phyloP scores from a whole-genome alignment of 1,140 invertebrate species.

The Heliconius nattereri region DNA sequence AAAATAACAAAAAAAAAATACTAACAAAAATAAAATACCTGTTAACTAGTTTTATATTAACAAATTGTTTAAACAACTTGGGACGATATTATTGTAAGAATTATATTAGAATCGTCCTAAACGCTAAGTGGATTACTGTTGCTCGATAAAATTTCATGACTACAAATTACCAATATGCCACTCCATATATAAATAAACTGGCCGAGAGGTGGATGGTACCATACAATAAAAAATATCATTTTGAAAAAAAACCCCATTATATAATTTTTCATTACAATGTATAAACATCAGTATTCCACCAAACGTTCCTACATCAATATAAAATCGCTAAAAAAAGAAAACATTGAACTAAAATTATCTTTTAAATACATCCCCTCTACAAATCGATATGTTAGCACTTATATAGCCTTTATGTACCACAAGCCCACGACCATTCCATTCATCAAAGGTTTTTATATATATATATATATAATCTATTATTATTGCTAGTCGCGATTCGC shows the following conservation, averaged over 20 bases:
- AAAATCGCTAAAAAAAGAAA: slow-evolving; percentile 74
- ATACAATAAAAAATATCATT: slow-evolving; percentile 30
- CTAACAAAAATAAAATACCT: slow-evolving; percentile 72
- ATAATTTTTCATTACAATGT: not conserved
- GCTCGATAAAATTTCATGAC: slow-evolving; percentile 13
- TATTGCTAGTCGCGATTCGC: slow-evolving; percentile 63
- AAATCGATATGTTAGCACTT: slow-evolving; percentile 75
- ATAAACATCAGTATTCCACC: slow-evolving; percentile 63
- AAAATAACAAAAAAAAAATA: slow-evolving; percentile 63
- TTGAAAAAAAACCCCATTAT: slow-evolving; percentile 14
- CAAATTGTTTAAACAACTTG: slow-evolving; percentile 73
- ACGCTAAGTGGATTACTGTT: slow-evolving; percentile 63
- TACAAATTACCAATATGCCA: slow-evolving; percentile 18
- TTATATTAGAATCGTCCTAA: slow-evolving; percentile 80
- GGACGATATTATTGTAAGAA: slow-evolving; percentile 81
- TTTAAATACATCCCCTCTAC: slow-evolving; percentile 63
- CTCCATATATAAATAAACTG: slow-evolving; percentile 27
- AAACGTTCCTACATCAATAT: slow-evolving; percentile 65
- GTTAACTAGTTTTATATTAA: slow-evolving; percentile 68
- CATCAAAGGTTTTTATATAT: slow-evolving; percentile 46
- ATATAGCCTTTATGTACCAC: slow-evolving; percentile 48
- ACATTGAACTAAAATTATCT: slow-evolving; percentile 76
- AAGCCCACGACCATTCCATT: slow-evolving; percentile 39
- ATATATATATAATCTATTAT: slow-evolving; percentile 62
- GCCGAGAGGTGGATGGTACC: slow-evolving; percentile 35